phyloP scores from a whole-genome alignment of 2,888 invertebrate species.

The Hylaea fasciaria region DNA sequence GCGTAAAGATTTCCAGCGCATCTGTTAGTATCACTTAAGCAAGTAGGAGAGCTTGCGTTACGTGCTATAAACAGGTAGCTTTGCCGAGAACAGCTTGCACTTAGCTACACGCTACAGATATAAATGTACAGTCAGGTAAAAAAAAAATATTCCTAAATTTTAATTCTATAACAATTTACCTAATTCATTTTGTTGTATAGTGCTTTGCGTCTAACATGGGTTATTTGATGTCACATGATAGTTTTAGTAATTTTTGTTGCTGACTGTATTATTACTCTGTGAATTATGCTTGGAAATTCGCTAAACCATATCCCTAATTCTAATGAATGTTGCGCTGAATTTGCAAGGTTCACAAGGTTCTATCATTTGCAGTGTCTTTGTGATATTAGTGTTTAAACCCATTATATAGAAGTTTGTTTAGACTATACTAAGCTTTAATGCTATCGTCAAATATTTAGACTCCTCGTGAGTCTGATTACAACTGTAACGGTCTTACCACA shows the following conservation, averaged over 20 bases:
- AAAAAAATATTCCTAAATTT: no score
- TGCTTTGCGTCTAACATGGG: no score
- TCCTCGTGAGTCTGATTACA: no score
- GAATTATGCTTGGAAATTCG: conserved; percentile 17
- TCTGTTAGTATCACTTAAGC: conserved; percentile 21
- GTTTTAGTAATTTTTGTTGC: no score
- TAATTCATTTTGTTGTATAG: no score
- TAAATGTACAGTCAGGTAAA: conserved; percentile 5
- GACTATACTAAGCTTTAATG: no score
- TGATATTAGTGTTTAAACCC: not conserved
- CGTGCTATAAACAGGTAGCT: conserved; percentile 9
- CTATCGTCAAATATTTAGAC: no score
- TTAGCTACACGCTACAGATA: conserved; percentile 15
- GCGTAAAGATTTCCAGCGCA: conserved; percentile 15
- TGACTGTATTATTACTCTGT: not conserved
- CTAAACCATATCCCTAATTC: conserved; percentile 15
- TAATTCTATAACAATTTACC: no score
- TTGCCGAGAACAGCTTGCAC: conserved; percentile 13
- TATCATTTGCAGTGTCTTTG: conserved; percentile 7
- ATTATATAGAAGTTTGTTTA: no score
- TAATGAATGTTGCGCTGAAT: conserved; percentile 8
- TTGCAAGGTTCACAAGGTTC: conserved; percentile 2
- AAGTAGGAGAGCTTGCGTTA: conserved; percentile 15
- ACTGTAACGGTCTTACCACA: no score
- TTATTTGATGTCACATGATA: no score